Evolutionary conservation across 2,888 invertebrate species (phyloP).

Genomic region (Chirona hameri): DNA sequence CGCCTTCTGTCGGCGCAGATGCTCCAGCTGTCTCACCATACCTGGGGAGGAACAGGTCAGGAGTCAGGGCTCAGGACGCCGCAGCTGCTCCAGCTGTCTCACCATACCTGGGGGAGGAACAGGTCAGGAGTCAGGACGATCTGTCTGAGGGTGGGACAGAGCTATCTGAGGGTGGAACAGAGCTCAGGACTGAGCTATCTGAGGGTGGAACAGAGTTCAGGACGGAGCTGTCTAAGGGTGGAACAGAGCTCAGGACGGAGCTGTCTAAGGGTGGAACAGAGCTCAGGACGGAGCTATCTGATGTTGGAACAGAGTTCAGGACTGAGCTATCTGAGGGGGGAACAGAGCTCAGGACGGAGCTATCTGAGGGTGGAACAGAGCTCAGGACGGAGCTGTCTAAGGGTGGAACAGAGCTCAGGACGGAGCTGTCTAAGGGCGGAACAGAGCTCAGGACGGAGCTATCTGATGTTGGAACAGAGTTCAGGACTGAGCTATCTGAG

Average conservation of each 20-base stretch:
- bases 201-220: background rate
- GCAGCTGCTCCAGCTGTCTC: conserved; percentile 35
- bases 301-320: background rate
- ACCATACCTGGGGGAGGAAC: conserved; percentile 34
- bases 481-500: background rate
- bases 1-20: conserved; percentile 28
- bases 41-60: conserved; percentile 31
- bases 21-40: conserved; percentile 36
- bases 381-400: conserved; percentile 35
- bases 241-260: background rate
- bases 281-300: too few species aligned
- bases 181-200: background rate
- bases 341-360: background rate
- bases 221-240: background rate
- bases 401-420: background rate
- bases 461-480: background rate
- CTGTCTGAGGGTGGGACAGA: background rate
- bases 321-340: conserved; percentile 2
- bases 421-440: background rate
- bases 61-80: background rate
- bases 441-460: background rate
- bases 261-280: conserved; percentile 30
- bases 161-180: background rate
- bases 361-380: background rate
- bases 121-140: too few species aligned